These are phyloP conservation scores for Ibidorhyncha struthersii DNA, from an alignment of 2,113 vertebrate genomes.

Conservation along the genomic window DNA sequence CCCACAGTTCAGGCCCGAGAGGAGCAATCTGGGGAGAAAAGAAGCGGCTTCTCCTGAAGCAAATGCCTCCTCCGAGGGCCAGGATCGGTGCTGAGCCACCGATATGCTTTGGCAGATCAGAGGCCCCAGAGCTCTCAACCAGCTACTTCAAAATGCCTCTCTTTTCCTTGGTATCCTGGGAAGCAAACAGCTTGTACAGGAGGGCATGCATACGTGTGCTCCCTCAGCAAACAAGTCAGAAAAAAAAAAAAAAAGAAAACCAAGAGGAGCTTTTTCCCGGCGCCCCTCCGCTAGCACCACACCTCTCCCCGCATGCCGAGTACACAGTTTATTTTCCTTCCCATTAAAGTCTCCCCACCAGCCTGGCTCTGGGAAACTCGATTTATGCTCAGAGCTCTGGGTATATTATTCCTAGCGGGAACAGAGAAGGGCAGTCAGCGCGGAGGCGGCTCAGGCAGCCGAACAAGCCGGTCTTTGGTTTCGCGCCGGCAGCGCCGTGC, in stretches of 20 bases:
- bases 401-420: slow-evolving; percentile 66
- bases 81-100: background rate
- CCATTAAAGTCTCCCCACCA: slow-evolving; percentile 53
- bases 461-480: slow-evolving; percentile 71
- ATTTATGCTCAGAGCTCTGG: slow-evolving; percentile 55
- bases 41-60: background rate
- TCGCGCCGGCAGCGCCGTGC: slow-evolving; percentile 55
- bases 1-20: background rate
- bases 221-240: background rate
- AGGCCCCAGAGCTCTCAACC: background rate
- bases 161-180: background rate
- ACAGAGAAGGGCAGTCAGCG: slow-evolving; percentile 62
- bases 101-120: background rate
- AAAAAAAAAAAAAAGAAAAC: background rate
- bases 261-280: background rate
- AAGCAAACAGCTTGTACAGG: background rate
- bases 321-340: slow-evolving; percentile 71
- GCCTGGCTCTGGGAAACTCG: slow-evolving; percentile 53
- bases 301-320: slow-evolving; percentile 38
- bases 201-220: background rate
- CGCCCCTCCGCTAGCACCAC: background rate
- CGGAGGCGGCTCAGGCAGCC: slow-evolving; percentile 37
- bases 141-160: background rate
- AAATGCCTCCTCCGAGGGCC: background rate
- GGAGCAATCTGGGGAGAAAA: background rate